Conservation (phyloP, 2,113 vertebrate species). For the Oriolus oriolus region DNA sequence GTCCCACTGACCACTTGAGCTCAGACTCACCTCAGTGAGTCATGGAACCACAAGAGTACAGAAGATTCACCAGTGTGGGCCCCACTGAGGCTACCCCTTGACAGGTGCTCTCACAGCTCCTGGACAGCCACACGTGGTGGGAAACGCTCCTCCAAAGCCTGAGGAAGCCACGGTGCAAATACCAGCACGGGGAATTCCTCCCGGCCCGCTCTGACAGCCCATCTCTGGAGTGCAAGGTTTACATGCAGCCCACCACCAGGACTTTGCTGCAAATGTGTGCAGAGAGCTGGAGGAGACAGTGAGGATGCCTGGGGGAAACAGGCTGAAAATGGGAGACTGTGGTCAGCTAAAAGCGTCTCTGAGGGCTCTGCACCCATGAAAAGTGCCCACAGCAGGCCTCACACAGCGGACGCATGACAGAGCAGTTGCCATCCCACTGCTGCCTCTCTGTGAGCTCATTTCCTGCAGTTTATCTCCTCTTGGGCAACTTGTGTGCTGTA, state of each 20-base stretch:
- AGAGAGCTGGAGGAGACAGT: neutral
- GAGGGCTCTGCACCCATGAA: neutral
- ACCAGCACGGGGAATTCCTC: neutral
- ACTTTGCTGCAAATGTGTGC: neutral
- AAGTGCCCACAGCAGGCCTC: neutral
- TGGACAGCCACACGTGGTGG: accelerated
- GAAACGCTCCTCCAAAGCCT: neutral
- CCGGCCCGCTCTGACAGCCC: neutral
- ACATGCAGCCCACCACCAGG: neutral
- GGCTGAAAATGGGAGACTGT: neutral
- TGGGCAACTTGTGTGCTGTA: neutral
- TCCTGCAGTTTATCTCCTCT: neutral
- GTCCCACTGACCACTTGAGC: accelerated
- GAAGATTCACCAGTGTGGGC: neutral
- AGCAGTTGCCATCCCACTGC: neutral
- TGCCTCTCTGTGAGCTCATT: neutral
- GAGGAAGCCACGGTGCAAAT: neutral
- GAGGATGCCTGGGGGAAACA: neutral
- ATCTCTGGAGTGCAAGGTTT: neutral
- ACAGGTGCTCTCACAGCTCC: accelerated
- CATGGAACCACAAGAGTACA: neutral
- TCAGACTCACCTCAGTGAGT: neutral
- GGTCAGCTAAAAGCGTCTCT: neutral
- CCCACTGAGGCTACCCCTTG: accelerated
- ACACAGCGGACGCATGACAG: accelerated